Percentiles rank a stretch among this genome's conserved stretches.
These are phyloP conservation scores for Monochamus alternatus DNA, from an alignment of 2,888 invertebrate species.

Conservation along the genomic window DNA sequence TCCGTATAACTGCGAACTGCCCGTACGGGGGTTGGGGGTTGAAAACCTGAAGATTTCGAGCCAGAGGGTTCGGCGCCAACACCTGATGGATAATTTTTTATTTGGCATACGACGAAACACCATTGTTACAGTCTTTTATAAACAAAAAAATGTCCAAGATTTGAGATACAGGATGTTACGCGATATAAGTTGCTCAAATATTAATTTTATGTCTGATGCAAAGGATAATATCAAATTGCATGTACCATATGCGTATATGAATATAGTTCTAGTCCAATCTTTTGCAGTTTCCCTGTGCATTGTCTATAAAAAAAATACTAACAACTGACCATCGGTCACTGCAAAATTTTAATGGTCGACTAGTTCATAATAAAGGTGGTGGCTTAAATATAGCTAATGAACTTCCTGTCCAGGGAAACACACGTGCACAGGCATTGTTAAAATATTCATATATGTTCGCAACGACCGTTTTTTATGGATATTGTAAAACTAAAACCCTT, in stretches of 20 bases:
- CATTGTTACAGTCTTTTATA: no score
- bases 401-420: conserved; percentile 40
- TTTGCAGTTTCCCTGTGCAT: no score
- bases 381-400: conserved; percentile 42
- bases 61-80: conserved; percentile 6
- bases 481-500: conserved; percentile 44
- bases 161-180: no score
- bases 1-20: conserved; percentile 32
- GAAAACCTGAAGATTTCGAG: conserved; percentile 20
- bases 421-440: conserved; percentile 44
- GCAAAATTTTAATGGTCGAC: conserved; percentile 38
- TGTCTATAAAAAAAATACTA: neutral
- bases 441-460: conserved; percentile 35
- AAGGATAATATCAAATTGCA: no score
- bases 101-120: neutral
- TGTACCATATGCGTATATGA: no score
- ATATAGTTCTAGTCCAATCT: no score
- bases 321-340: conserved; percentile 32
- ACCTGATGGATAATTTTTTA: conserved; percentile 9
- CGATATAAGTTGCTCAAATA: no score
- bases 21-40: conserved; percentile 8
- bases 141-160: no score
- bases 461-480: conserved; percentile 39
- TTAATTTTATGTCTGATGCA: no score
- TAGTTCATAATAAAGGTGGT: conserved; percentile 36